Base-by-base conservation (phyloP, 1,140 invertebrate genomes). In the Drosophila simulans region DNA sequence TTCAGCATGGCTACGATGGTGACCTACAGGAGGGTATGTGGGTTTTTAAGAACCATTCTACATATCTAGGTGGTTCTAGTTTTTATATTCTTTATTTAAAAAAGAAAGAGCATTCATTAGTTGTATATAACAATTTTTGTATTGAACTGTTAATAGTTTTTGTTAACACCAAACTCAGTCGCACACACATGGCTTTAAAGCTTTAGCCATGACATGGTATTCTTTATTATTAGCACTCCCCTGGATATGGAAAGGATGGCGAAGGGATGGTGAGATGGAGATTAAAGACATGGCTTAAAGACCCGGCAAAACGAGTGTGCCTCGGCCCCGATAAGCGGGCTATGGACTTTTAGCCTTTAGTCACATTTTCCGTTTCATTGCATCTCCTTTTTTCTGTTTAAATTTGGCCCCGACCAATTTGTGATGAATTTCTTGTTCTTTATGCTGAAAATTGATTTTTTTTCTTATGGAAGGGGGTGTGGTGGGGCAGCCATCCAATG, bases 321-420 rank as follows among this genome's bases (percentile, higher is more conserved):
- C 63, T 15, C 58, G 42, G 59, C 66, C 62, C 84, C 70, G 83
- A 88, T 88, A 88, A 88, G 83, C 83, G 39, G 51, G 79, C 79
- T 83, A 83, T 83, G 65, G 84, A 77, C 69, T 77, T 72, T 80
- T 56, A 66, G 70, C 59, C 84, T 66, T 43, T 62, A 75, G 68
- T 76, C 73, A 89, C 79, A 89, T 83, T 88, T 88, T 88, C 83
- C 83, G 49, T 60, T 77, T 72, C 75, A 88, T 66, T 88, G 83
- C 49, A 42, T 39, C 13, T 39, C 31, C 39, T 49, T 54, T 77
- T 42, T 34, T 45, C 83, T 5, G 70, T 89, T 89, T 89, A 88
- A 88, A 83, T 89, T 83, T 88, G 88, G 84, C 71, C 63, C 48
- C 43, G 5, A 49, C 25, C 37, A 66, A 54, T 66, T 56, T 48